A percentile compares a stretch with the other conserved stretches of the same genome.
Evolutionary conservation across 2,113 vertebrate genomes (phyloP).

Genomic region (Cariama cristata): DNA sequence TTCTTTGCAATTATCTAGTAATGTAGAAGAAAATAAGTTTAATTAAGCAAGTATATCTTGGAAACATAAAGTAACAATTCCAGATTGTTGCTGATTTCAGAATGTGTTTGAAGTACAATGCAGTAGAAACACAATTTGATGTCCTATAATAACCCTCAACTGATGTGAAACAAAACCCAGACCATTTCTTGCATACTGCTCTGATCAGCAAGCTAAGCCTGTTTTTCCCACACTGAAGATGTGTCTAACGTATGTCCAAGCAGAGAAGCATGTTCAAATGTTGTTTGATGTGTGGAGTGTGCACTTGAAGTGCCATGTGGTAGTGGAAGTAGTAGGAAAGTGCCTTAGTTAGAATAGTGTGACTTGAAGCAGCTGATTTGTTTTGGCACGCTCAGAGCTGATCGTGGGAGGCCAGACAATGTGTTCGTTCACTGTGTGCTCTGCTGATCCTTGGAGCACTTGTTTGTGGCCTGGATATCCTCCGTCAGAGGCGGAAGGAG

Average conservation of each 20-base stretch:
- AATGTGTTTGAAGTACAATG: not conserved
- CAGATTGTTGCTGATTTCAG: not conserved
- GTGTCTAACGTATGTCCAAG: not conserved
- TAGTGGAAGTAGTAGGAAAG: not conserved
- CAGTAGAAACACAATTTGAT: not conserved
- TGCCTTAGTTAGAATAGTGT: not conserved
- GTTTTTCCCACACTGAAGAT: not conserved
- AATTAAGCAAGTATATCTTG: not conserved
- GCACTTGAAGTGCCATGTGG: not conserved
- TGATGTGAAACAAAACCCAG: not conserved
- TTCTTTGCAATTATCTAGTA: not conserved
- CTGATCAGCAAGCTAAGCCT: not conserved
- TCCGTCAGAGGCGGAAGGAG: not conserved
- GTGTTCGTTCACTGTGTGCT: not conserved
- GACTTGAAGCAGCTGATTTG: not conserved
- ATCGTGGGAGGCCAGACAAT: fast-evolving
- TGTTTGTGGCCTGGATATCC: not conserved
- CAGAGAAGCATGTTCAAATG: not conserved
- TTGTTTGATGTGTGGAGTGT: not conserved
- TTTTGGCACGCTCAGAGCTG: not conserved
- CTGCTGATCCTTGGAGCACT: not conserved
- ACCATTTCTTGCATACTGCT: not conserved
- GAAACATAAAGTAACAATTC: not conserved
- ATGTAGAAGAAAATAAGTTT: not conserved
- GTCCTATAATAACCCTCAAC: not conserved